Percentiles rank a stretch among this genome's conserved stretches.
phyloP scores from a whole-genome alignment of 2,113 vertebrate species.

The Galemys pyrenaicus region DNA sequence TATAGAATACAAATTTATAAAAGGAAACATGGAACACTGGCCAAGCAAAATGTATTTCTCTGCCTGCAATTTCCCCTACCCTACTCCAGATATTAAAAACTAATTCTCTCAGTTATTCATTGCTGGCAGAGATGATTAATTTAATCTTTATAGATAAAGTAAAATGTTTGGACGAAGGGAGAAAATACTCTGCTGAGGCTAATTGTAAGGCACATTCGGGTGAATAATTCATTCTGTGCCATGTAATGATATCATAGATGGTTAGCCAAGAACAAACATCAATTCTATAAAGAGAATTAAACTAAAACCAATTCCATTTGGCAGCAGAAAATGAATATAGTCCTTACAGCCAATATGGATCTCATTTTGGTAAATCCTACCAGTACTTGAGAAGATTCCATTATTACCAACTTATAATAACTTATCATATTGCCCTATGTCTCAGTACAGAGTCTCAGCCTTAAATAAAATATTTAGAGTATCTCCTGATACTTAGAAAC shows the following conservation, averaged over 20 bases:
- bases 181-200: slow-evolving; percentile 59
- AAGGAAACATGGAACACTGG: slow-evolving; percentile 40
- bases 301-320: slow-evolving; percentile 51
- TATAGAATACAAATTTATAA: slow-evolving; percentile 51
- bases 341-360: background rate
- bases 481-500: background rate
- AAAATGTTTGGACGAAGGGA: slow-evolving; percentile 74
- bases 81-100: slow-evolving; percentile 66
- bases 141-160: slow-evolving; percentile 76
- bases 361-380: slow-evolving; percentile 37
- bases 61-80: slow-evolving; percentile 57
- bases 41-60: slow-evolving; percentile 62
- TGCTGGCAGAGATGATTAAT: slow-evolving; percentile 73
- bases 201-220: slow-evolving; percentile 70
- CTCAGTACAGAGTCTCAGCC: background rate
- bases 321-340: slow-evolving; percentile 32
- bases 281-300: slow-evolving; percentile 70
- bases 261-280: slow-evolving; percentile 71
- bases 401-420: slow-evolving; percentile 20
- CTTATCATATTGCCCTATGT: background rate
- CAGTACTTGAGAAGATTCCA: background rate
- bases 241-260: slow-evolving; percentile 68
- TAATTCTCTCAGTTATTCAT: slow-evolving; percentile 71
- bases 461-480: background rate
- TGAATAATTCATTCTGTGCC: slow-evolving; percentile 72